phyloP scores from a whole-genome alignment of 2,888 invertebrate genomes.

The Aricia artaxerxes region DNA sequence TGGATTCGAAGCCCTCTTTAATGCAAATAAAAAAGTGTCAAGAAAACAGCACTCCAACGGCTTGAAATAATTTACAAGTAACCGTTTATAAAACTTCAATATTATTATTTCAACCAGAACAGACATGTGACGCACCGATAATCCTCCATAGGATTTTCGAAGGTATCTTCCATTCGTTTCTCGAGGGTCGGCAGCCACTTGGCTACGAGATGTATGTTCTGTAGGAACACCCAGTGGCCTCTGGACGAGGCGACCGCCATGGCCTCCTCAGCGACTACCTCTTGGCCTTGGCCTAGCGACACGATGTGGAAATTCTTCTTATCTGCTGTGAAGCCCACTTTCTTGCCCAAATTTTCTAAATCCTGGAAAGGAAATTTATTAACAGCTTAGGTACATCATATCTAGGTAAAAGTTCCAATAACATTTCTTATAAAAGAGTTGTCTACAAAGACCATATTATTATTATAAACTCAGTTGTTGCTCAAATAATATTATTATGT shows the following conservation, averaged over 20 bases:
- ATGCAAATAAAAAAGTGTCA: too few species aligned
- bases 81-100: too few species aligned
- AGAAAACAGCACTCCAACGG: too few species aligned
- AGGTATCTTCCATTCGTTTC: constrained; percentile 93
- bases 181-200: constrained; percentile 94
- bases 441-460: too few species aligned
- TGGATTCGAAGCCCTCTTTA: too few species aligned
- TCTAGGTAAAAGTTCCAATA: too few species aligned
- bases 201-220: constrained; percentile 95
- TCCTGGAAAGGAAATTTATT: constrained; percentile 76
- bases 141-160: constrained; percentile 82
- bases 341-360: constrained; percentile 91
- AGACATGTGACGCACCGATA: constrained; percentile 66
- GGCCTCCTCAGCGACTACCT: constrained; percentile 93
- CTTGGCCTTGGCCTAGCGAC: constrained; percentile 96
- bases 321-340: constrained; percentile 89
- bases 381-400: too few species aligned
- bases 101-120: background rate
- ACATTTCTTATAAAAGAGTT: too few species aligned
- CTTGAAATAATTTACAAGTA: too few species aligned
- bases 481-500: too few species aligned
- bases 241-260: constrained; percentile 87
- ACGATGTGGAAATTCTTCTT: constrained; percentile 94
- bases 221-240: constrained; percentile 96
- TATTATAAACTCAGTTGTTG: too few species aligned